Percentiles rank a stretch among this genome's conserved stretches.
Evolutionary conservation across 2,113 vertebrate genomes (phyloP).

Genomic region (Passer domesticus): DNA sequence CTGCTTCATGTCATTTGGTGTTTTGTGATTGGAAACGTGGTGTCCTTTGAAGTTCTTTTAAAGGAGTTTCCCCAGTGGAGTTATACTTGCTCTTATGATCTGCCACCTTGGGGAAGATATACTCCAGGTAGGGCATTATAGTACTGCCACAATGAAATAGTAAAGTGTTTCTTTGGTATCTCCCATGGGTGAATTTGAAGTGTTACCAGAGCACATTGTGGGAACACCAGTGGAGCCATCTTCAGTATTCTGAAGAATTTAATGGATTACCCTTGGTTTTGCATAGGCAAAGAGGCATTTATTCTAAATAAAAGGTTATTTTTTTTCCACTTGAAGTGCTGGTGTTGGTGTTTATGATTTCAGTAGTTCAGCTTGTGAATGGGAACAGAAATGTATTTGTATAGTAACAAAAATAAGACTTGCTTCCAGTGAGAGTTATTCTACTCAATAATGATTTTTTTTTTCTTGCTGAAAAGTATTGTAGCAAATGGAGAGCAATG

Average conservation of each 20-base stretch:
- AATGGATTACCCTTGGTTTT: neutral
- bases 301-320: neutral
- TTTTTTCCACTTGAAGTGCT: neutral
- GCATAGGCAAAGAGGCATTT: neutral
- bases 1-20: neutral
- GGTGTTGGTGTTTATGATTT: neutral
- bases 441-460: neutral
- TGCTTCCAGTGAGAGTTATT: neutral
- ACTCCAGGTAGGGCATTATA: neutral
- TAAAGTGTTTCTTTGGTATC: neutral
- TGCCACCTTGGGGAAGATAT: neutral
- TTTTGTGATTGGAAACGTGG: neutral
- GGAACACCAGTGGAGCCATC: slow-evolving; percentile 1
- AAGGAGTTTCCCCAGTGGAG: neutral
- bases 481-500: neutral
- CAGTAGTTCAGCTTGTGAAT: neutral
- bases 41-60: neutral
- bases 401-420: neutral
- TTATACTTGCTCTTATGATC: neutral
- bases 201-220: neutral
- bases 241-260: neutral
- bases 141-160: neutral
- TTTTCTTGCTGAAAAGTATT: neutral
- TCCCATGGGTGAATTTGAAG: neutral
- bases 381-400: neutral